Evolutionary conservation across 2,113 vertebrate genomes (phyloP).

Genomic region (Oxyura jamaicensis): DNA sequence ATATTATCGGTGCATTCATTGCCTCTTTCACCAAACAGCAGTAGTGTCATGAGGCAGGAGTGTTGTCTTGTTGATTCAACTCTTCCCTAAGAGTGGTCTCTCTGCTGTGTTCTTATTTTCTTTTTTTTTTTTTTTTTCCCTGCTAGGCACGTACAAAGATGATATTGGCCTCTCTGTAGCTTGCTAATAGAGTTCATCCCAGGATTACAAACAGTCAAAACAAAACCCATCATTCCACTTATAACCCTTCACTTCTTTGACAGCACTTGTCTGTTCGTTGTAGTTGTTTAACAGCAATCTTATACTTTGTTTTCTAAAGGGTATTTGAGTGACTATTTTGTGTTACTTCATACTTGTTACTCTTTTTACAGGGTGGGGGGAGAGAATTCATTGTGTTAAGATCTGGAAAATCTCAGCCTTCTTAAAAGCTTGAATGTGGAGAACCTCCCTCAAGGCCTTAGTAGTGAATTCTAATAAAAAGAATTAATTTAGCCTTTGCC

Average conservation of each 20-base stretch:
- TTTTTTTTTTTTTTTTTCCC: not conserved
- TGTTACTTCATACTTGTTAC: not conserved
- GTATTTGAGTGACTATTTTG: not conserved
- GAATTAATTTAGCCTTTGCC: not conserved
- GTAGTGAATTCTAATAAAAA: not conserved
- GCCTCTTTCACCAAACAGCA: not conserved
- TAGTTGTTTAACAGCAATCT: not conserved
- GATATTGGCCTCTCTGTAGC: not conserved
- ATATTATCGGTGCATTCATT: not conserved
- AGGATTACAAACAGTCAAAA: not conserved
- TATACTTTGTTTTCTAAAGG: not conserved
- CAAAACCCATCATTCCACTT: not conserved
- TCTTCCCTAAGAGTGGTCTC: not conserved
- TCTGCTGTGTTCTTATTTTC: not conserved
- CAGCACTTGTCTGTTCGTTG: not conserved
- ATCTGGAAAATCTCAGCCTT: not conserved
- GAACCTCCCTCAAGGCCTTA: not conserved
- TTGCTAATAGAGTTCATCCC: not conserved
- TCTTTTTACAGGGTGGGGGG: fast-evolving
- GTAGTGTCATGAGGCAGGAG: not conserved
- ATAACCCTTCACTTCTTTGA: not conserved
- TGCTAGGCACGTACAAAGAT: not conserved
- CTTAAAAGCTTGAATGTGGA: not conserved
- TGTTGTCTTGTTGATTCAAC: not conserved
- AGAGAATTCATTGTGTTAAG: not conserved